Base-by-base conservation (phyloP, 2,888 invertebrate genomes). In the Pseudeuparius sepicola region DNA sequence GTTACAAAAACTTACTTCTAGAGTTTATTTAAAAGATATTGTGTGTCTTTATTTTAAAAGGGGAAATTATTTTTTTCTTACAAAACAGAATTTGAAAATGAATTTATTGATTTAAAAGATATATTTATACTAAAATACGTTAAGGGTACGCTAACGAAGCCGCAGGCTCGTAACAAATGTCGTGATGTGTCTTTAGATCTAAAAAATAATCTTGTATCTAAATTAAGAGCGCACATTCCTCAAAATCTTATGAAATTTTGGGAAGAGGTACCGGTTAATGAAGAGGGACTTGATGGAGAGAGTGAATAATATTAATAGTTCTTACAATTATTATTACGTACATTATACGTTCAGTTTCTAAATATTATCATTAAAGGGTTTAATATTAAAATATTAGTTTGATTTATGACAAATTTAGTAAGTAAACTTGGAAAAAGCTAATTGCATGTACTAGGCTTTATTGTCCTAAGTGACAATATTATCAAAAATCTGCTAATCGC, bases 191-290 rank as follows among this genome's bases (percentile, higher is more conserved):
- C 14, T 17, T 30, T 30, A 14, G 30, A 30, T 14, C 17, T 9
- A 16, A 27, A 34, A 34, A 27, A 11, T 18, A 27, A 27, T 26
- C 26, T 34, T 2, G 28, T 34, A 25, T 23, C 23, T 30, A 34
- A 34, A 34, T 9, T 30, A 17, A 34, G 16, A 20, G 23, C 30
- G n/a, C n/a, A 34, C 14, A 34, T 38, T 30, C 38, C 34, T 34
- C 29, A 38, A 33, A 38, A 39, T 34, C 34, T 34, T 17, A 20
- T 34, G 26, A 34, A 34, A 31, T 39, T 39, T 29, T 39, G 34
- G 31, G 31, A 39, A 39, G 39, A 39, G 14, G 31, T 39, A 31
- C 31, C 31, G n/a, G 27, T 34, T 30, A n/a, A n/a, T n/a, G n/a
- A n/a, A n/a, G n/a, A n/a, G n/a, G 11, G 26, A 25, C 11, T n/a